These are phyloP conservation scores for Adoxophyes honmai DNA, from an alignment of 1,140 invertebrate species.

Conservation along the genomic window DNA sequence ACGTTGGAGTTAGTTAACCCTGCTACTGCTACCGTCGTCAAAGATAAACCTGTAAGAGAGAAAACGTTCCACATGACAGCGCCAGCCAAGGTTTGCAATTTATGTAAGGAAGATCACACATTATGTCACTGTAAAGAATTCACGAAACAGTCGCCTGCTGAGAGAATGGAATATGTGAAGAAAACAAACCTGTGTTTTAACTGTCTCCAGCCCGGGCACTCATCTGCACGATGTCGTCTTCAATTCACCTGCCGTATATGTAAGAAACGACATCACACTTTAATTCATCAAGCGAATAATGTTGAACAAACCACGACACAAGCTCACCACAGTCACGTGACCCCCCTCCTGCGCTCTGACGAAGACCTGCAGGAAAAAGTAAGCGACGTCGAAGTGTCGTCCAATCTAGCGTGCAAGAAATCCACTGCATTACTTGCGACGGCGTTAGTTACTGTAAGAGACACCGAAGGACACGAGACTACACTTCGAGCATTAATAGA, in stretches of 20 bases:
- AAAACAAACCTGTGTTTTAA: conserved; percentile 37
- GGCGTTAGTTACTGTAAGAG: neutral
- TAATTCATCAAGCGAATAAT: conserved; percentile 27
- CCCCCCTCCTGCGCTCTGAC: conserved; percentile 7
- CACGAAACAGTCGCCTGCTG: conserved; percentile 15
- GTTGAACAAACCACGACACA: neutral
- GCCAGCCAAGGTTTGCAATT: conserved; percentile 15
- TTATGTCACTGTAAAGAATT: conserved; percentile 35
- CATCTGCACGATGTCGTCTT: conserved; percentile 27
- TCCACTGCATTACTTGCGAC: neutral
- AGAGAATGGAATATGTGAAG: conserved; percentile 31
- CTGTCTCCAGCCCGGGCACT: conserved; percentile 32
- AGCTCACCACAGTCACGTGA: neutral
- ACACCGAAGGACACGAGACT: neutral
- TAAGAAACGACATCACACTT: conserved; percentile 33
- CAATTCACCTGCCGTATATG: conserved; percentile 31
- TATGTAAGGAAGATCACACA: conserved; percentile 26
- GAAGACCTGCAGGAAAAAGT: neutral
- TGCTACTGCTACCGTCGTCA: neutral
- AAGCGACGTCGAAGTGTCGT: neutral
- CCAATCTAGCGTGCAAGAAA: neutral
- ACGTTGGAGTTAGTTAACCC: neutral
- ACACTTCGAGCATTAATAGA: neutral
- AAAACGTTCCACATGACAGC: neutral
- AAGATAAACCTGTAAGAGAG: neutral